Evolutionary conservation across 37 sponge, comb jelly and placozoan species (phyloP), one percentile per base, ranked within the genome.

Genomic region (Chondrilla cf. caribensis): DNA sequence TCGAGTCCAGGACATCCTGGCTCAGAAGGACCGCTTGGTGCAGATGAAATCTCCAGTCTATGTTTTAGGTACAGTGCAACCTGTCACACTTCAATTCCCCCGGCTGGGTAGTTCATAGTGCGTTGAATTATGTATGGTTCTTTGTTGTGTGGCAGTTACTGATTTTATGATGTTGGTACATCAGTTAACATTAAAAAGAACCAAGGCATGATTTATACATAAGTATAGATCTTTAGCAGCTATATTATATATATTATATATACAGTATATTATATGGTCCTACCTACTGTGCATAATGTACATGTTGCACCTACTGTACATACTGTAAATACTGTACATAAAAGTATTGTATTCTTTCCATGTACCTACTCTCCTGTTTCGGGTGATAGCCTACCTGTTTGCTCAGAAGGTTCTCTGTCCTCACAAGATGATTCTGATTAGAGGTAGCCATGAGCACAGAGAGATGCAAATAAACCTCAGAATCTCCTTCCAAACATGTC

Each of bases 361-460:
- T 47, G 6, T 47, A 14, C 11, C 51, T 47, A 47, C 51, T 47
- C 11, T 6, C 11, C 51, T 14, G 9, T 47, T 47, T 15, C 82
- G 81, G 87, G 90, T 97, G 58, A 85, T 97, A 47, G 92, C 97
- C 22, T 97, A 97, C 78, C 83, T 97, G 38, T 89, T 97, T 64
- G 90, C 97, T 58, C 97, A 97, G 83, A 97, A 97, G 84, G 84
- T 97, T 25, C 86, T 93, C 54, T 84, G 77, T n/a, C 97, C 94
- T 2, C 68, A 82, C 38, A 97, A 97, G 82, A 89, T 97, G 77
- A 64, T 89, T 11, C 85, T 97, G 35, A 90, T 97, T 19, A 68
- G 97, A 77, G 97, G 97, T 11, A 97, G 93, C 80, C 97, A 97
- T 62, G 97, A 97, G 70, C 86, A 93, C 1, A 73, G 97, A 32